Percentiles rank a stretch among this genome's conserved stretches.
These are phyloP conservation scores for Oopsacas minuta DNA, from an alignment of 37 sponge, comb jelly and placozoan species.

Conservation along the genomic window DNA sequence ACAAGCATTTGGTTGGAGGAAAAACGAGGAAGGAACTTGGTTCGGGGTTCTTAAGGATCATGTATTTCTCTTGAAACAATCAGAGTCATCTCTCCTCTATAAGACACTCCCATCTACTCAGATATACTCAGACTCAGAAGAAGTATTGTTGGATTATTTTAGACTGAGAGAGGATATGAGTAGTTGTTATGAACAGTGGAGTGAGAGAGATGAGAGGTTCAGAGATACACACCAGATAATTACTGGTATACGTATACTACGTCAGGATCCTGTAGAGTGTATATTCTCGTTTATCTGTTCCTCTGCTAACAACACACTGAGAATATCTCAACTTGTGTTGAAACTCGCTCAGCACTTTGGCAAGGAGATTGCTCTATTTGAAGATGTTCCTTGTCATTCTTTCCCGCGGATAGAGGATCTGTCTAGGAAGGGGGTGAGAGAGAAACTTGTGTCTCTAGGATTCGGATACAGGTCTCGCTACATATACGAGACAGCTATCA, in stretches of 20 bases:
- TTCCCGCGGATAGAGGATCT: conserved; percentile 49
- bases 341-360: conserved; percentile 51
- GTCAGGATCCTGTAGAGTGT: conserved; percentile 68
- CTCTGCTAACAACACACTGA: conserved; percentile 73
- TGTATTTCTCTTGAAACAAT: background rate
- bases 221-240: background rate
- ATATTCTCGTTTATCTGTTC: conserved; percentile 87
- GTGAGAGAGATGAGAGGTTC: conserved; percentile 35
- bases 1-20: background rate
- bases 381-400: conserved; percentile 24
- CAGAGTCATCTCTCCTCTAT: background rate
- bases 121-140: background rate
- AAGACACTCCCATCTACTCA: background rate
- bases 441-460: conserved; percentile 43
- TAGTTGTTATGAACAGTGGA: conserved; percentile 39
- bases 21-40: background rate
- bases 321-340: conserved; percentile 62
- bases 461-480: conserved; percentile 90
- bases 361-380: conserved; percentile 14
- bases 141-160: conserved; percentile 27
- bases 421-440: conserved; percentile 30
- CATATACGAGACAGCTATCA: conserved; percentile 34
- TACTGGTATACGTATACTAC: conserved; percentile 56
- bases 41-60: background rate
- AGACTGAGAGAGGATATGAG: conserved; percentile 31